Evolutionary conservation across 2,888 invertebrate species (phyloP).

Genomic region (Ectemnius continuus): DNA sequence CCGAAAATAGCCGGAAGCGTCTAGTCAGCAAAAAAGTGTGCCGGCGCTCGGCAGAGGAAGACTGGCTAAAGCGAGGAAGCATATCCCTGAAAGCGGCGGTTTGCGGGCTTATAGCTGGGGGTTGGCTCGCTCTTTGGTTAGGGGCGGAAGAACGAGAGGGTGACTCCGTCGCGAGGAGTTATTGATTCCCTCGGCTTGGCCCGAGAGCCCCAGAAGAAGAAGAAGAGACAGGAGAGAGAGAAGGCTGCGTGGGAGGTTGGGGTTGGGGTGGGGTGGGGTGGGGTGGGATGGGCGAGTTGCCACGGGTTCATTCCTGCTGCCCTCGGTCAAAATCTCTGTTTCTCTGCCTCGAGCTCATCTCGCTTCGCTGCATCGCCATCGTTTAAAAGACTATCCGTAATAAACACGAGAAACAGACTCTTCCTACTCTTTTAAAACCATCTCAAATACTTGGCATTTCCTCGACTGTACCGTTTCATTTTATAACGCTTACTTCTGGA

Average conservation of each 20-base stretch:
- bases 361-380: too few species aligned
- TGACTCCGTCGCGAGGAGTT: slow-evolving; percentile 73
- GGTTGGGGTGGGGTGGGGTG: slow-evolving; percentile 36
- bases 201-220: slow-evolving; percentile 55
- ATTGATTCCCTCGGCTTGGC: slow-evolving; percentile 74
- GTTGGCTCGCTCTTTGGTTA: slow-evolving; percentile 53
- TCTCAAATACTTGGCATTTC: too few species aligned
- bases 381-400: too few species aligned
- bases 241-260: background rate
- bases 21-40: slow-evolving; percentile 27
- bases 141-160: slow-evolving; percentile 68
- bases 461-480: too few species aligned
- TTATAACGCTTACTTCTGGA: too few species aligned
- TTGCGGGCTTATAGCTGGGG: slow-evolving; percentile 58
- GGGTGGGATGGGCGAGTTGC: slow-evolving; percentile 40
- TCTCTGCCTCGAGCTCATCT: background rate
- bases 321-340: background rate
- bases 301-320: slow-evolving; percentile 54
- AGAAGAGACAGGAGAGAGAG: slow-evolving; percentile 52
- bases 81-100: slow-evolving; percentile 18
- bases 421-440: too few species aligned
- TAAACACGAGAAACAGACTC: too few species aligned
- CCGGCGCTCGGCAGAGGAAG: slow-evolving; percentile 46
- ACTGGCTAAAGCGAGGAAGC: too few species aligned
- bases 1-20: slow-evolving; percentile 13